Percentiles rank a stretch among this genome's conserved stretches.
phyloP scores from a whole-genome alignment of 2,113 vertebrate species.

The Lota lota region DNA sequence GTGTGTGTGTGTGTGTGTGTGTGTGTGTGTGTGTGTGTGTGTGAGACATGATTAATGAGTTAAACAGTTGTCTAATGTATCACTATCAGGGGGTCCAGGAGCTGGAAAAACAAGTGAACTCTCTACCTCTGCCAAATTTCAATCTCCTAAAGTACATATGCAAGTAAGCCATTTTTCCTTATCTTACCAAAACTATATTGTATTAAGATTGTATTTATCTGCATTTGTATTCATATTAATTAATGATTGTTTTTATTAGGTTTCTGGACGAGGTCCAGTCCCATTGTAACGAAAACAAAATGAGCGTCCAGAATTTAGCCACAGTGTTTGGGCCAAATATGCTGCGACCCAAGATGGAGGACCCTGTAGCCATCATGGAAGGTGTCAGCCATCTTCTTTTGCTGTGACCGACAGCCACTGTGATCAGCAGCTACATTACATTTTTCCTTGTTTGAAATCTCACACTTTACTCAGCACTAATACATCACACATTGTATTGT shows the following conservation, averaged over 20 bases:
- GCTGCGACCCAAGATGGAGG: slow-evolving; percentile 88
- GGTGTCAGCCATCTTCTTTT: slow-evolving; percentile 65
- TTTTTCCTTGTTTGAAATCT: too few species aligned
- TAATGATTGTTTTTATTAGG: slow-evolving; percentile 53
- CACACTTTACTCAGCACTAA: too few species aligned
- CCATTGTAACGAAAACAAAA: slow-evolving; percentile 89
- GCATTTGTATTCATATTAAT: neutral
- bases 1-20: slow-evolving; percentile 6
- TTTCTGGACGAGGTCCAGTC: slow-evolving; percentile 97
- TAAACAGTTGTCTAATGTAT: too few species aligned
- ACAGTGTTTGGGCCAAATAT: slow-evolving; percentile 98
- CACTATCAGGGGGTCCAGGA: slow-evolving; percentile 84
- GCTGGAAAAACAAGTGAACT: slow-evolving; percentile 84
- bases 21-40: too few species aligned
- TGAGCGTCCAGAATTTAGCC: slow-evolving; percentile 95
- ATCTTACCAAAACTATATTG: neutral
- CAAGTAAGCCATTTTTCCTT: slow-evolving; percentile 78
- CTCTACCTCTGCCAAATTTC: slow-evolving; percentile 90
- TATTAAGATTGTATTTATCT: neutral
- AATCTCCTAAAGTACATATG: slow-evolving; percentile 96
- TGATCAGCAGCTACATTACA: too few species aligned
- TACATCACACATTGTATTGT: too few species aligned
- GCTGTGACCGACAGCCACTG: neutral
- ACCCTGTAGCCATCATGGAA: slow-evolving; percentile 94
- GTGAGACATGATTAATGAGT: too few species aligned